These are phyloP conservation scores for Dryococelus australis DNA, from an alignment of 2,888 invertebrate genomes.

Conservation along the genomic window DNA sequence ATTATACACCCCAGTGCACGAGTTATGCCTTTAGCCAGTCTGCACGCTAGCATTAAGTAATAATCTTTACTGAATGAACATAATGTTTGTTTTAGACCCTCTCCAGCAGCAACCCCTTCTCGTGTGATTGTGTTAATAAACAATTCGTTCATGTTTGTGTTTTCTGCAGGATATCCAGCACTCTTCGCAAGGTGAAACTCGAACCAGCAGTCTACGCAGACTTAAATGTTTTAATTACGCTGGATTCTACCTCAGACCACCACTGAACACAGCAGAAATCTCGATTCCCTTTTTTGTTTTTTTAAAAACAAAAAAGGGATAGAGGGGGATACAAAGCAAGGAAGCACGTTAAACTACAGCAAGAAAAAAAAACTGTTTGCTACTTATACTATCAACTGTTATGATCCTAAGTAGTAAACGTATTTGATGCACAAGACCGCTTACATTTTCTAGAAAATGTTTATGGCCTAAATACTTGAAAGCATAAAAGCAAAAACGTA, in stretches of 20 bases:
- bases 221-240: background rate
- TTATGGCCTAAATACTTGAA: background rate
- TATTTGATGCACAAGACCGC: background rate
- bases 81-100: no score
- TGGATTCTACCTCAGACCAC: background rate
- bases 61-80: no score
- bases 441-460: no score
- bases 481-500: background rate
- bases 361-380: background rate
- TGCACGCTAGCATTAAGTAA: no score
- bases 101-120: no score
- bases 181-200: background rate
- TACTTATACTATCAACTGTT: background rate
- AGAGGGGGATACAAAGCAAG: constrained; percentile 33
- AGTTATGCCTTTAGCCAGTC: no score
- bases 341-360: background rate
- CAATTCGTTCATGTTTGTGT: background rate
- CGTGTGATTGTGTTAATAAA: no score
- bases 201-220: background rate
- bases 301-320: constrained; percentile 40
- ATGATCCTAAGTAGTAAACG: background rate
- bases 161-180: background rate
- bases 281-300: constrained; percentile 41
- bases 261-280: constrained; percentile 35
- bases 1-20: no score